phyloP scores from a whole-genome alignment of 1,140 invertebrate genomes.

The Phenacoccus solenopsis region DNA sequence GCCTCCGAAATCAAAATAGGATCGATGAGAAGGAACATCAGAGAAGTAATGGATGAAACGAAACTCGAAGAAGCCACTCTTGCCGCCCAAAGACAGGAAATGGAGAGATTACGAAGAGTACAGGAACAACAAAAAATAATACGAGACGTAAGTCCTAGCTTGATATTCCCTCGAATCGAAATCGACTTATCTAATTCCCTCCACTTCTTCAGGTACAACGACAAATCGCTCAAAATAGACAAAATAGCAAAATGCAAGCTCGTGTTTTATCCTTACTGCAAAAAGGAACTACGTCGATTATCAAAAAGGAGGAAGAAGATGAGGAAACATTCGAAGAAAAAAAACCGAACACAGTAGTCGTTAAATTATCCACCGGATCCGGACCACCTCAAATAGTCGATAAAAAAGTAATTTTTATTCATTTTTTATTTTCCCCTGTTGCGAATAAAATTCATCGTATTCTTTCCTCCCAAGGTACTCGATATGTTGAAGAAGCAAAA shows the following conservation, averaged over 20 bases:
- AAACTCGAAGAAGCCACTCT: conserved; percentile 82
- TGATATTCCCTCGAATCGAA: not conserved
- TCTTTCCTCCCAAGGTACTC: conserved; percentile 30
- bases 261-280: conserved; percentile 53
- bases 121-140: conserved; percentile 70
- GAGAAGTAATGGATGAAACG: conserved; percentile 84
- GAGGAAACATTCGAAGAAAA: conserved; percentile 25
- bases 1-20: conserved; percentile 42
- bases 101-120: conserved; percentile 68
- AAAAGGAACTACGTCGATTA: conserved; percentile 38
- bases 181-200: not conserved
- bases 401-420: conserved; percentile 27
- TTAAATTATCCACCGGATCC: conserved; percentile 44
- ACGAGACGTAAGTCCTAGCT: conserved; percentile 41
- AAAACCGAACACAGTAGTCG: conserved; percentile 42
- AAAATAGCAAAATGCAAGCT: conserved; percentile 50
- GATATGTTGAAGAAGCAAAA: conserved; percentile 34
- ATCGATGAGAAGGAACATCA: conserved; percentile 67
- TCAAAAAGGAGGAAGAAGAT: conserved; percentile 33
- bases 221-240: conserved; percentile 52
- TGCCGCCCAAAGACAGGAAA: conserved; percentile 83
- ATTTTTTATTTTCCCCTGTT: too few species aligned
- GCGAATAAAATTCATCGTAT: not conserved
- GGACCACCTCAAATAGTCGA: conserved; percentile 30
- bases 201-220: conserved; percentile 41